Conservation (phyloP, 2,113 vertebrate genomes). For the Ictalurus furcatus region DNA sequence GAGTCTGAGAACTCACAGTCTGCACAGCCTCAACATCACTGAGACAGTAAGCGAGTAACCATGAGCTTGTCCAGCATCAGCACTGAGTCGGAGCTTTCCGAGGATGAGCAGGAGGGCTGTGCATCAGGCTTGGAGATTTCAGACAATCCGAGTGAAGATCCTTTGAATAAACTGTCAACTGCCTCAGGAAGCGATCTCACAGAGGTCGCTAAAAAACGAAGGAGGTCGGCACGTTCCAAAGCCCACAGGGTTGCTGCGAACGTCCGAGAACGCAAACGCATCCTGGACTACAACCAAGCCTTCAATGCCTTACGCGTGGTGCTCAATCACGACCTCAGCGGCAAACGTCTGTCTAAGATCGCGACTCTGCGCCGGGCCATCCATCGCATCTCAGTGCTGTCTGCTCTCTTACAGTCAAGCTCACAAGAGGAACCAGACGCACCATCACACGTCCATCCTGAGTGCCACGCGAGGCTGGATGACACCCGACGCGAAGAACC, state of each 20-base stretch:
- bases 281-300: conserved; percentile 97
- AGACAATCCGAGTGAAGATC: conserved; percentile 55
- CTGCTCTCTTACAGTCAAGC: conserved; percentile 76
- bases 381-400: conserved; percentile 86
- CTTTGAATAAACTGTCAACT: conserved; percentile 54
- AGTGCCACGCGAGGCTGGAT: conserved; percentile 65
- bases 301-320: conserved; percentile 89
- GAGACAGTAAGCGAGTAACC: background rate
- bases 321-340: conserved; percentile 86
- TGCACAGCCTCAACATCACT: background rate
- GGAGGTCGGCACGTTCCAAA: conserved; percentile 85
- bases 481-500: background rate
- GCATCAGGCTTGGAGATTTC: conserved; percentile 52
- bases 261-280: conserved; percentile 90
- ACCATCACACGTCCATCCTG: conserved; percentile 74
- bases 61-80: conserved; percentile 51
- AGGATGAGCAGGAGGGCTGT: conserved; percentile 71
- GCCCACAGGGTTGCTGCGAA: conserved; percentile 91
- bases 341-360: conserved; percentile 95
- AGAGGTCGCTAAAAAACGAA: conserved; percentile 73
- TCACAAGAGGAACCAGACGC: conserved; percentile 43
- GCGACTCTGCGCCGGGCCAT: conserved; percentile 92
- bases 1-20: conserved; percentile 7
- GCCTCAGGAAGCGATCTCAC: conserved; percentile 64
- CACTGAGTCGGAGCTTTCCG: conserved; percentile 67